These are phyloP conservation scores for Bagarius yarrelli DNA, from an alignment of 2,113 vertebrate genomes.

Conservation along the genomic window DNA sequence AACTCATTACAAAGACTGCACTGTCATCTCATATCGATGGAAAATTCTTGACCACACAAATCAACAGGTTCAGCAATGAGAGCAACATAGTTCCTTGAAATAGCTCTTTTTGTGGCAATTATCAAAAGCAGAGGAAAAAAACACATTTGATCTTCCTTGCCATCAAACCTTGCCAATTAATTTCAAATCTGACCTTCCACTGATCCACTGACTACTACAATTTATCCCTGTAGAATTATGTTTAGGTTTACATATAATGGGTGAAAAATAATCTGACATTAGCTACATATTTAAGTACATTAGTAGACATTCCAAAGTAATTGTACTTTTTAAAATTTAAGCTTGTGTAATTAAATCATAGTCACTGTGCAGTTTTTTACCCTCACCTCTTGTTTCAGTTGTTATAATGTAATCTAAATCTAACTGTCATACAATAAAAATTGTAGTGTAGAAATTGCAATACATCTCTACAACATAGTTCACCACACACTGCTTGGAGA, in stretches of 20 bases:
- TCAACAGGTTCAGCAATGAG: constrained; percentile 6
- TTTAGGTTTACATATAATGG: neutral
- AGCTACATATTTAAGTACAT: neutral
- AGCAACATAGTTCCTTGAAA: neutral
- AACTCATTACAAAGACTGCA: neutral
- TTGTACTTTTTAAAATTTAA: neutral
- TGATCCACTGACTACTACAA: constrained; percentile 43
- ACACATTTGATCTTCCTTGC: neutral
- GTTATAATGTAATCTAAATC: too few relatives aligned
- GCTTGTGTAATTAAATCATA: neutral
- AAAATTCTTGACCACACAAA: constrained; percentile 13
- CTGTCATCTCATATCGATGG: constrained; percentile 6
- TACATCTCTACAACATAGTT: too few relatives aligned
- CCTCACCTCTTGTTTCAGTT: too few relatives aligned
- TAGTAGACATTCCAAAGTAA: neutral
- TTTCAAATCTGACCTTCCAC: constrained; percentile 5
- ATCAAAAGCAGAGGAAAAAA: neutral
- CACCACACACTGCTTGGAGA: too few relatives aligned
- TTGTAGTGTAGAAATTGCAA: too few relatives aligned
- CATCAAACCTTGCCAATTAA: neutral
- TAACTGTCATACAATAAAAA: too few relatives aligned
- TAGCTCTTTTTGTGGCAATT: neutral
- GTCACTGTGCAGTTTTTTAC: too few relatives aligned
- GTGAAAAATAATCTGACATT: neutral
- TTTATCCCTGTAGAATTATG: constrained; percentile 56